Conservation (phyloP, 2,888 invertebrate species). For the Eurytoma adleriae region DNA sequence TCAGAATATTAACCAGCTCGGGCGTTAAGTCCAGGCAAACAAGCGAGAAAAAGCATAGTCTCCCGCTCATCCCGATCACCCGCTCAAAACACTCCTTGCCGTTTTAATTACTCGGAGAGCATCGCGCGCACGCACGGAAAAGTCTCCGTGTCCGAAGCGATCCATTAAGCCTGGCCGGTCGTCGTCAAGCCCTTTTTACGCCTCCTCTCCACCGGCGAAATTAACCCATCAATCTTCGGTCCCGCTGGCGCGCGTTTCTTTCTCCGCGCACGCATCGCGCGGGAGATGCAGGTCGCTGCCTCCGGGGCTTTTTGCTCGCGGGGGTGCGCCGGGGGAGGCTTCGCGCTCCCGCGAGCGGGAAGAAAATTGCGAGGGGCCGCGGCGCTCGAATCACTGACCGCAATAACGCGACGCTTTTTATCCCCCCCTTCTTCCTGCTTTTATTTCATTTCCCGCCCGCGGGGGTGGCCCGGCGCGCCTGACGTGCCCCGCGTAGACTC, state of each 20-base stretch:
- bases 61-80: background rate
- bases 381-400: conserved; percentile 53
- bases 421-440: background rate
- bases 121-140: background rate
- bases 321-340: conserved; percentile 38
- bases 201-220: background rate
- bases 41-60: no score
- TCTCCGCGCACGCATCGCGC: background rate
- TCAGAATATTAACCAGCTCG: no score
- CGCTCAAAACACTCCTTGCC: background rate
- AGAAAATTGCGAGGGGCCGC: conserved; percentile 55
- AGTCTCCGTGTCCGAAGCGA: background rate
- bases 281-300: no score
- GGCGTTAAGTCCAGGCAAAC: no score
- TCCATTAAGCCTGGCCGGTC: background rate
- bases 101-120: background rate
- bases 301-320: background rate
- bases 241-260: background rate
- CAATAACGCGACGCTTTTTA: conserved; percentile 54
- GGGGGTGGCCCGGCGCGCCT: background rate
- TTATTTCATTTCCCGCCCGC: conserved; percentile 31
- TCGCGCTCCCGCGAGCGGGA: conserved; percentile 44
- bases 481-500: no score
- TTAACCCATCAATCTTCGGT: conserved; percentile 46
- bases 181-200: conserved; percentile 14